Base-by-base conservation (phyloP, 2,888 invertebrate species). In the Tribolium freemani region DNA sequence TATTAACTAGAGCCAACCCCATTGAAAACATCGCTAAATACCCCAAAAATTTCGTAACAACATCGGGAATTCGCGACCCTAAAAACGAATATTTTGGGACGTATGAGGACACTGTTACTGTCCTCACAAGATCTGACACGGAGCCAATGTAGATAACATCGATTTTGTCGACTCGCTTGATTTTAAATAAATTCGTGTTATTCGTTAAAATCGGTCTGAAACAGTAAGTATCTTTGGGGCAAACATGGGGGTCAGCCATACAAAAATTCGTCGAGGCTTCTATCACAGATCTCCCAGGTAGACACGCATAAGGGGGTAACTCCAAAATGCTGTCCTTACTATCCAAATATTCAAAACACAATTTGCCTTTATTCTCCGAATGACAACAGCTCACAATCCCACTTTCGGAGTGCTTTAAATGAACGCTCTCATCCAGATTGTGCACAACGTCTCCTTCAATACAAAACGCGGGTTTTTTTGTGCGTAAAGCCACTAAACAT, bases 1-100 rank as follows among this genome's bases (percentile, higher is more conserved):
- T 91, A 88, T 99, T 99, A 26, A 98, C 87, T 76, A 98, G 88
- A 6, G 94, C 97, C 80, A 98, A 89, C 0, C 98, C 98, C 80
- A 95, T 91, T 9, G 98, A 98, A 86, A 95, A 95, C 76, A 94
- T 93, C 75, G 93, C 92, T 80, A 96, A 88, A 86, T 96, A 97
- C 85, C 93, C 91, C 75, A 94, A 90, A 63, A 96, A 89, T 77
- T 94, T 91, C 74, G 92, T 91, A 80, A 94, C 88, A 13, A 90
- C 88, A 77, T 93, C 91, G 0, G 94, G 94, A 72, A 93, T 89
- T 74, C 89, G 88, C 2, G 92, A 87, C 72, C 90, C 89, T 26
- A 92, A 86, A 58, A 92, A 85, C 26, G 87, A 82, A 74, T 90
- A 88, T 84, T 91, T 91, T 1, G 94, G 94, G 66, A 94, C 90